Evolutionary conservation across 2,113 vertebrate genomes (phyloP), one percentile per base, ranked within the genome.

Genomic region (Polypterus senegalus): DNA sequence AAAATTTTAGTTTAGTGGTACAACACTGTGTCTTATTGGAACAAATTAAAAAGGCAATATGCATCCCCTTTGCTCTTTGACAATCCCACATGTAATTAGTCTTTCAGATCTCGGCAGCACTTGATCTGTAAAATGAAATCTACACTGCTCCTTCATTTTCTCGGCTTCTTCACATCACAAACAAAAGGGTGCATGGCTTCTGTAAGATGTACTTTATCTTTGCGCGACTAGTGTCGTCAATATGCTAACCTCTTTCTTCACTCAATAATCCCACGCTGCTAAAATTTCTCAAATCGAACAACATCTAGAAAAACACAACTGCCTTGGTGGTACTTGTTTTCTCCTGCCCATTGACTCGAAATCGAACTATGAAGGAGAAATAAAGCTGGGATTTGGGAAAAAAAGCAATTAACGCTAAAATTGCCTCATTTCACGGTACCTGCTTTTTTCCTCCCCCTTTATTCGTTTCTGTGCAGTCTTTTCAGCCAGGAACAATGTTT

Each of bases 351-450:
- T 71, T 77, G 81, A 83, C 81, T 73, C 71, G 62, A 72, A 71
- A 69, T 70, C 67, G 63, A 77, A 71, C 74, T 65, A 27, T 54
- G 60, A 66, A 66, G 63, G 49, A 49, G 64, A 69, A 68, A 56
- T 9, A 59, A 49, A 69, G 70, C 65, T 67, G 64, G 61, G 60
- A 69, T 43, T 46, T 51, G 69, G 70, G 74, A 71, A 85, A 65
- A 77, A 76, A 85, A 65, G 83, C 83, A 86, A 88, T 89, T 89
- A 88, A 77, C 74, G 78, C 67, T 63, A 69, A 60, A 73, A 74
- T 71, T 71, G 79, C 69, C 79, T 77, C 71, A 70, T 82, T 81
- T 81, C 76, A 59, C 69, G 79, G 71, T 79, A 70, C 70, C 77
- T 74, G 43, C 74, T 62, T 65, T 8, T 62, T 44, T 44, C 66